Conservation (phyloP, 2,888 invertebrate genomes). For the Aporophyla nigra region DNA sequence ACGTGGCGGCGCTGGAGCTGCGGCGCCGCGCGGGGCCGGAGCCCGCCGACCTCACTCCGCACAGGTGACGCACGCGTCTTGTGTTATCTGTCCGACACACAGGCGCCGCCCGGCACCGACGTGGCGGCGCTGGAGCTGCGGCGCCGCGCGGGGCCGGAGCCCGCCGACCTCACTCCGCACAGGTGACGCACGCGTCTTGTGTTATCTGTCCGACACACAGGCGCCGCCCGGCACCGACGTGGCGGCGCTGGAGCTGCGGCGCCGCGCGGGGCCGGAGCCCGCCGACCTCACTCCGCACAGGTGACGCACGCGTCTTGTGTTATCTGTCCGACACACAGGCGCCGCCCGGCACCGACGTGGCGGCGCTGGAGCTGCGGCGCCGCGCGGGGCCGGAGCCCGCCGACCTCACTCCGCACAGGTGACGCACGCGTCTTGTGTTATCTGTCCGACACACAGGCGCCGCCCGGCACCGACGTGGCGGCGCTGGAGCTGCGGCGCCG, state of each 20-base stretch:
- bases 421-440: too few species aligned
- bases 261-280: constrained; percentile 59
- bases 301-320: too few species aligned
- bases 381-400: constrained; percentile 55
- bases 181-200: too few species aligned
- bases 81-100: not conserved
- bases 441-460: too few species aligned
- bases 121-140: constrained; percentile 21
- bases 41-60: not conserved
- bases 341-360: too few species aligned
- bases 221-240: too few species aligned
- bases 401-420: not conserved
- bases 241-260: constrained; percentile 31
- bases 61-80: too few species aligned
- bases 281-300: not conserved
- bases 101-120: too few species aligned
- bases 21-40: constrained; percentile 65
- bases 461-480: too few species aligned
- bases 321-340: not conserved
- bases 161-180: not conserved
- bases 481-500: constrained; percentile 54
- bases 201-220: not conserved
- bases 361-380: constrained; percentile 43
- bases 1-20: too few species aligned
- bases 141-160: constrained; percentile 61